Conservation (phyloP, 2,797 vertebrate genomes). For the Manis crassicaudata region DNA sequence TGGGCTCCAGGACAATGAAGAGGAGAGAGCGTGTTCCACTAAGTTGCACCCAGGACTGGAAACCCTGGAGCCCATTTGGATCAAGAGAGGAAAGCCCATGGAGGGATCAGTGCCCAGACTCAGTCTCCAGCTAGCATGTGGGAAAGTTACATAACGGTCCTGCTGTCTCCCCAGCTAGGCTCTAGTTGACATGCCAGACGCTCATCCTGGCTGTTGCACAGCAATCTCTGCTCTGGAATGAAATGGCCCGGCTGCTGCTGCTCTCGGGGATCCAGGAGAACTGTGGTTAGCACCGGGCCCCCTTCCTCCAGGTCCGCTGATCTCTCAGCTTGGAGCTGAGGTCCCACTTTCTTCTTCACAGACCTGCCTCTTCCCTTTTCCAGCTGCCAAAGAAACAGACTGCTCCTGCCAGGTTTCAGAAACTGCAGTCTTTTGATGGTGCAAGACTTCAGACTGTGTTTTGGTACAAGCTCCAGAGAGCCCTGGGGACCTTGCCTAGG, state of each 20-base stretch:
- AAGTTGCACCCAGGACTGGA: not conserved
- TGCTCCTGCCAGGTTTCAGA: conserved; percentile 38
- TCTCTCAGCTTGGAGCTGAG: conserved; percentile 13
- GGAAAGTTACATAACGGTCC: not conserved
- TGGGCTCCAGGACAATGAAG: not conserved
- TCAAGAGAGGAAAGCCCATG: not conserved
- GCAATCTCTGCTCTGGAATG: not conserved
- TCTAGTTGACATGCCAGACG: not conserved
- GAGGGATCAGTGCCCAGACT: not conserved
- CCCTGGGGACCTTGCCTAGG: conserved; percentile 47
- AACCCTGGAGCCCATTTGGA: not conserved
- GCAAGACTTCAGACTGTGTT: conserved; percentile 68
- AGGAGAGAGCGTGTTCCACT: not conserved
- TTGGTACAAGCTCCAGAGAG: conserved; percentile 61
- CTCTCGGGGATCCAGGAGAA: not conserved
- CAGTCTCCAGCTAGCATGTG: not conserved
- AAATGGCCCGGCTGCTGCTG: not conserved
- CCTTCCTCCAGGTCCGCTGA: not conserved
- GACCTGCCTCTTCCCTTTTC: conserved; percentile 15
- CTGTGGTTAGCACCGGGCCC: not conserved
- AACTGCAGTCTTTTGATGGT: conserved; percentile 44
- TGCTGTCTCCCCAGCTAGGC: not conserved
- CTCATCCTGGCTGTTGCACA: not conserved
- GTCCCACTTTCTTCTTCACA: conserved; percentile 44
- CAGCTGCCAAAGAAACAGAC: conserved; percentile 4